phyloP scores from a whole-genome alignment of 2,888 invertebrate species.

The Piscicola geometra region DNA sequence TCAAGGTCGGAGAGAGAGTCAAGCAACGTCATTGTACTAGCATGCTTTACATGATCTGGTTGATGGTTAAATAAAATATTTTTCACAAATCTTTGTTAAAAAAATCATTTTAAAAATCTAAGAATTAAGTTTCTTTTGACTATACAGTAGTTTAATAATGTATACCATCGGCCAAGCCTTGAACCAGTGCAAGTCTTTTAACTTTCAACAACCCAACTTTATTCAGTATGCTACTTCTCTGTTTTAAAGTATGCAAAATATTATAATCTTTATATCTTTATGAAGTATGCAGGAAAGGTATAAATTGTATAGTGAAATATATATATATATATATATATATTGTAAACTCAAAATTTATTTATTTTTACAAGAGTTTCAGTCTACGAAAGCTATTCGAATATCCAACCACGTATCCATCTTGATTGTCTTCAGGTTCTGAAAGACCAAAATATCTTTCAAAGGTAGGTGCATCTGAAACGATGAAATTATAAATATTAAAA shows the following conservation, averaged over 20 bases:
- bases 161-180: slow-evolving; percentile 85
- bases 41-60: slow-evolving; percentile 40
- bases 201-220: slow-evolving; percentile 79
- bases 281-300: no score
- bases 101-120: slow-evolving; percentile 7
- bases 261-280: not conserved
- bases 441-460: slow-evolving; percentile 91
- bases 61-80: not conserved
- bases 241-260: slow-evolving; percentile 38
- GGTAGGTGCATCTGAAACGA: slow-evolving; percentile 78
- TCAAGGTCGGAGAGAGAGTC: slow-evolving; percentile 37
- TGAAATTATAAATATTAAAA: not conserved
- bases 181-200: slow-evolving; percentile 81
- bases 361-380: no score
- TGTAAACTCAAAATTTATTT: no score
- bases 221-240: slow-evolving; percentile 72
- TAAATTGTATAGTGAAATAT: no score
- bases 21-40: slow-evolving; percentile 35
- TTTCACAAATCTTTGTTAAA: not conserved
- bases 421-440: slow-evolving; percentile 83
- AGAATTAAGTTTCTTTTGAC: no score
- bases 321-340: not conserved
- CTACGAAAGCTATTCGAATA: no score
- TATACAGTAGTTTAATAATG: no score
- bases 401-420: slow-evolving; percentile 78